These are phyloP conservation scores for Pasiphila rectangulata DNA, from an alignment of 2,888 invertebrate species.

Conservation along the genomic window DNA sequence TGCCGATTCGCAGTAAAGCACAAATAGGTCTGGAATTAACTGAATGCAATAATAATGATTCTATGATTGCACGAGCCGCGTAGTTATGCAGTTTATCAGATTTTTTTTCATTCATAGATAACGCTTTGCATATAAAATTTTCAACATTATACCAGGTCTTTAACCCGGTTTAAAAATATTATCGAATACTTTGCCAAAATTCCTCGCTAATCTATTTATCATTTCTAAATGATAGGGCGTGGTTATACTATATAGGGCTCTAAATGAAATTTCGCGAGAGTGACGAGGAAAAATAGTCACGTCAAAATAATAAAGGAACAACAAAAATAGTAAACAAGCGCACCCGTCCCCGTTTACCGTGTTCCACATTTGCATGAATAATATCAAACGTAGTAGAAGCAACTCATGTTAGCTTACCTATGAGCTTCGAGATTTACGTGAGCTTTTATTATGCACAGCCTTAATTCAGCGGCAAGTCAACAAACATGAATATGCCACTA, in stretches of 20 bases:
- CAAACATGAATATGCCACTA: too few species aligned
- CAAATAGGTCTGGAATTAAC: slow-evolving; percentile 3
- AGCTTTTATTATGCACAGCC: neutral
- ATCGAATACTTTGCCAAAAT: slow-evolving; percentile 1
- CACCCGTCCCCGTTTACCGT: neutral
- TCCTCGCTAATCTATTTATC: neutral
- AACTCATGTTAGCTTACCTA: slow-evolving; percentile 1
- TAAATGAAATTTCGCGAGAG: neutral
- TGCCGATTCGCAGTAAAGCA: slow-evolving; percentile 18
- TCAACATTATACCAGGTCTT: neutral
- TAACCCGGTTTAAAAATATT: neutral
- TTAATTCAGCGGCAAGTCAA: too few species aligned
- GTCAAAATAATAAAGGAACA: slow-evolving; percentile 5
- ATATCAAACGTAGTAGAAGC: neutral
- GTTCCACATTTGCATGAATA: slow-evolving; percentile 6
- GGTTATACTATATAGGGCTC: slow-evolving; percentile 1
- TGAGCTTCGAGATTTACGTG: neutral
- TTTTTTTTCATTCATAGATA: neutral
- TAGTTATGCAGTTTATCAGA: neutral
- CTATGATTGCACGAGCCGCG: slow-evolving; percentile 1
- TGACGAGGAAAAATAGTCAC: slow-evolving; percentile 7
- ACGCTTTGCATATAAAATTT: neutral
- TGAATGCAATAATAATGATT: neutral
- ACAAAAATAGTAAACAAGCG: slow-evolving; percentile 6
- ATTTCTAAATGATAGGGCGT: slow-evolving; percentile 2